Evolutionary conservation across 2,888 invertebrate species (phyloP), one percentile per base, ranked within the genome.

Genomic region (Notocelia uddmanniana): DNA sequence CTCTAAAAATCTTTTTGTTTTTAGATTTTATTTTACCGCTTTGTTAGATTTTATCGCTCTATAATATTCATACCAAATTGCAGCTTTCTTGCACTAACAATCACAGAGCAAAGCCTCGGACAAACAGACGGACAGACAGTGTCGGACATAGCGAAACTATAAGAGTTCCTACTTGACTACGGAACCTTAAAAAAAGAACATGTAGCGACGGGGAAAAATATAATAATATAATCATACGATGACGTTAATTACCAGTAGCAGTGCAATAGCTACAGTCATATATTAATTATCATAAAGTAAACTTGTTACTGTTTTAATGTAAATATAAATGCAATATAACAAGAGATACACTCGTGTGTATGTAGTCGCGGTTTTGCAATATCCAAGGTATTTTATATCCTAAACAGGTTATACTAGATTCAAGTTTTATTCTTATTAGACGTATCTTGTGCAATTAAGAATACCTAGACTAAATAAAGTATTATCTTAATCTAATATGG

Each of bases 391-490:
- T 64, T 64, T 64, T 64, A 64, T 64, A 63, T 54, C 21, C 64
- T 52, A 37, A 64, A 64, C 64, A 54, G 64, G 64, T 64, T 64
- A 37, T 21, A 64, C 52, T 18, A 52, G 59, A n/a, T 19, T 63
- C 52, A 64, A 52, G 52, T 54, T 64, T 64, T 64, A 54, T 64
- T 54, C 64, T 64, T 64, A 64, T 37, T 64, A 54, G 37, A 54
- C 37, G 37, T 54, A 37, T 54, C 64, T 64, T 37, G 64, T 15
- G 21, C 23, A 54, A 37, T 54, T 64, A 54, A 55, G 55, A 64
- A 64, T 64, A 64, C 52, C 64, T 64, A 54, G 64, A 37, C 23
- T 64, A 37, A 64, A 54, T 64, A 54, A 64, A 64, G 8, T 64
- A 37, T 64, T 64, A 64, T 64, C 52, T 34, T 54, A 64, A 54